Conservation (phyloP, 1,140 invertebrate genomes). For the Drosophila subpulchrella region DNA sequence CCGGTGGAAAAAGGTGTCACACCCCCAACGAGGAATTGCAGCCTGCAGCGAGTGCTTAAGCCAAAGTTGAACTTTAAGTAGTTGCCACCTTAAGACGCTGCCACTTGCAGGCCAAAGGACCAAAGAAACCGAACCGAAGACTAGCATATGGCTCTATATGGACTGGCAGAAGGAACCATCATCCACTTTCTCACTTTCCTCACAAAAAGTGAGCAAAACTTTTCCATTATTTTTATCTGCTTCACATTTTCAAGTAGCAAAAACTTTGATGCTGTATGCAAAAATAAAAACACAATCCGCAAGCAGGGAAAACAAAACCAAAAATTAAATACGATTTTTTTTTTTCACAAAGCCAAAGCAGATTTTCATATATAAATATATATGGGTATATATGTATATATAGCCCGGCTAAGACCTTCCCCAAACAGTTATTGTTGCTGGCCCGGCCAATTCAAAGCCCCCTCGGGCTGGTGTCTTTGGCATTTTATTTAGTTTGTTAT, state of each 20-base stretch:
- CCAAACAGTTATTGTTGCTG: slow-evolving; percentile 64
- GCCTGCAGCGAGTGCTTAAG: slow-evolving; percentile 45
- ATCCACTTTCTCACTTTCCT: slow-evolving; percentile 3
- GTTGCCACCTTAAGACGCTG: slow-evolving; percentile 68
- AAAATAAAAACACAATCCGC: slow-evolving; percentile 42
- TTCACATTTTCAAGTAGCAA: slow-evolving; percentile 76
- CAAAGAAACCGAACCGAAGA: background rate
- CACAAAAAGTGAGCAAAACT: slow-evolving; percentile 65
- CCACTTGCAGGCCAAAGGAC: slow-evolving; percentile 40
- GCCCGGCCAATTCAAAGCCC: slow-evolving; percentile 51
- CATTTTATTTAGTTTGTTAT: slow-evolving; percentile 82
- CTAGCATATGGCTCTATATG: slow-evolving; percentile 58
- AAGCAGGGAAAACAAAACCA: slow-evolving; percentile 56
- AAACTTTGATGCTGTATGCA: slow-evolving; percentile 77
- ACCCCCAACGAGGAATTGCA: slow-evolving; percentile 23
- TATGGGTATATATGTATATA: slow-evolving; percentile 8
- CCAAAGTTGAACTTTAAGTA: slow-evolving; percentile 71
- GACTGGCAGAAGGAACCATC: slow-evolving; percentile 6
- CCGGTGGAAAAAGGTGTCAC: slow-evolving; percentile 43
- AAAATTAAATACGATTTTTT: slow-evolving; percentile 78
- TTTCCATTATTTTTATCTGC: slow-evolving; percentile 82
- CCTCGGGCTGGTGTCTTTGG: slow-evolving; percentile 61
- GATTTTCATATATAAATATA: slow-evolving; percentile 67
- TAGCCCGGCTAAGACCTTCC: slow-evolving; percentile 32
- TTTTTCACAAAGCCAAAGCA: slow-evolving; percentile 61